These are phyloP conservation scores for Tubiluchus corallicola DNA, from an alignment of 2,888 invertebrate genomes.

Conservation along the genomic window DNA sequence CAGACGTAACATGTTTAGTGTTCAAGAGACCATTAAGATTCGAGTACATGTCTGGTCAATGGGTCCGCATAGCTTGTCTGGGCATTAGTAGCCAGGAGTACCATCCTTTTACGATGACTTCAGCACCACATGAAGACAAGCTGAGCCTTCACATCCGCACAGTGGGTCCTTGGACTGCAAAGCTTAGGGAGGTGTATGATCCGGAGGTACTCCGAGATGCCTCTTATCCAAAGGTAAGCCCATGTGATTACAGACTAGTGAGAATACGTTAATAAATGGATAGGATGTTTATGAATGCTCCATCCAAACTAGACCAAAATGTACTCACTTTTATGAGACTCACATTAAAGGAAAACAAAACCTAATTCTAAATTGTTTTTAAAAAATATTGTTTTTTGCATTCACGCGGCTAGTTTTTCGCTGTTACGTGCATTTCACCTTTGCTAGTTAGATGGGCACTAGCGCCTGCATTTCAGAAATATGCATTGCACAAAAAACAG, in stretches of 20 bases:
- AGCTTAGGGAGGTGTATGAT: conserved; percentile 31
- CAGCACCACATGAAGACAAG: conserved; percentile 40
- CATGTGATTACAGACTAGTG: too few relatives aligned
- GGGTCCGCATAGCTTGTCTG: conserved; percentile 40
- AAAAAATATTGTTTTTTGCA: background rate
- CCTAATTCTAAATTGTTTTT: background rate
- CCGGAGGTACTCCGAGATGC: conserved; percentile 16
- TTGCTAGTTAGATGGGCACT: too few relatives aligned
- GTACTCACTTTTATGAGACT: too few relatives aligned
- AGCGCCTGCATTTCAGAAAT: too few relatives aligned
- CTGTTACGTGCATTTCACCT: too few relatives aligned
- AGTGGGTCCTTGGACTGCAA: conserved; percentile 42
- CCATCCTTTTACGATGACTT: conserved; percentile 43
- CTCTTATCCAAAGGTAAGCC: conserved; percentile 27
- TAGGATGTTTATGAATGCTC: too few relatives aligned
- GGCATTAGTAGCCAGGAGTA: conserved; percentile 36
- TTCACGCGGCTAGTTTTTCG: too few relatives aligned
- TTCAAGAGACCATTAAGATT: conserved; percentile 40
- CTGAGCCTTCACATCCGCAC: conserved; percentile 40
- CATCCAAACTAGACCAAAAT: too few relatives aligned
- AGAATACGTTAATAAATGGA: too few relatives aligned
- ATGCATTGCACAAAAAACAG: too few relatives aligned
- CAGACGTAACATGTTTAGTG: conserved; percentile 39
- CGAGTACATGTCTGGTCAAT: conserved; percentile 43
- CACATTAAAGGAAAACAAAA: background rate